phyloP scores from a whole-genome alignment of 2,797 vertebrate genomes.

The Notoglanidium macrostoma region DNA sequence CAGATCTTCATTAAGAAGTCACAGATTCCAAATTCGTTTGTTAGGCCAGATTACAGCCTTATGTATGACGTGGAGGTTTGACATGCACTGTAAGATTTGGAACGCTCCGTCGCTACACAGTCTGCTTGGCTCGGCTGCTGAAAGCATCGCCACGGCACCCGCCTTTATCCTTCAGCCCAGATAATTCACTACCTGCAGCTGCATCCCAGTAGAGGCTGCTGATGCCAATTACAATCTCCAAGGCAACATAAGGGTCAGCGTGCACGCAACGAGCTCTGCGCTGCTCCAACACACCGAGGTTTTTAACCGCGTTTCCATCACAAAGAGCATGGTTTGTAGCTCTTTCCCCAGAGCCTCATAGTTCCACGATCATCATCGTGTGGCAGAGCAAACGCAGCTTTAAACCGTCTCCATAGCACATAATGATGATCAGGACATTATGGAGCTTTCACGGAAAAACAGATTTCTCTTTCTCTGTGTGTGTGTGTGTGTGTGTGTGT shows the following conservation, averaged over 20 bases:
- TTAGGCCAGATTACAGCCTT: background rate
- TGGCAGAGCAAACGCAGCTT: background rate
- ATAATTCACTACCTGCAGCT: slow-evolving; percentile 46
- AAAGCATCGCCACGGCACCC: background rate
- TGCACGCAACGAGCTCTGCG: slow-evolving; percentile 38
- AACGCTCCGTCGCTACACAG: background rate
- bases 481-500: background rate
- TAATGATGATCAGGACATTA: background rate
- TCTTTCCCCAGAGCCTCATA: slow-evolving; percentile 1
- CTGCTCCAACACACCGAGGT: slow-evolving; percentile 36
- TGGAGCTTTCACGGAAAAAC: background rate
- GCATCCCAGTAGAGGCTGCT: slow-evolving; percentile 43
- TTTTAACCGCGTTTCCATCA: slow-evolving; percentile 25
- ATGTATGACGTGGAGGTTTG: background rate
- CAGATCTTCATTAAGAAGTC: background rate
- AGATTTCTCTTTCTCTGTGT: slow-evolving; percentile 5
- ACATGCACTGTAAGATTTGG: background rate
- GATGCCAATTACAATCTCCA: slow-evolving; percentile 51
- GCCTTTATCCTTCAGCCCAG: slow-evolving; percentile 13
- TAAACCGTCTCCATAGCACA: slow-evolving; percentile 18
- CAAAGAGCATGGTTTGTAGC: background rate
- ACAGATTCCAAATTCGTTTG: background rate
- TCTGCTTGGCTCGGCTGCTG: background rate
- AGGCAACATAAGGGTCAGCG: slow-evolving; percentile 47
- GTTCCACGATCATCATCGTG: background rate